Evolutionary conservation across 2,888 invertebrate genomes (phyloP).

Genomic region (Ectemnius lituratus): DNA sequence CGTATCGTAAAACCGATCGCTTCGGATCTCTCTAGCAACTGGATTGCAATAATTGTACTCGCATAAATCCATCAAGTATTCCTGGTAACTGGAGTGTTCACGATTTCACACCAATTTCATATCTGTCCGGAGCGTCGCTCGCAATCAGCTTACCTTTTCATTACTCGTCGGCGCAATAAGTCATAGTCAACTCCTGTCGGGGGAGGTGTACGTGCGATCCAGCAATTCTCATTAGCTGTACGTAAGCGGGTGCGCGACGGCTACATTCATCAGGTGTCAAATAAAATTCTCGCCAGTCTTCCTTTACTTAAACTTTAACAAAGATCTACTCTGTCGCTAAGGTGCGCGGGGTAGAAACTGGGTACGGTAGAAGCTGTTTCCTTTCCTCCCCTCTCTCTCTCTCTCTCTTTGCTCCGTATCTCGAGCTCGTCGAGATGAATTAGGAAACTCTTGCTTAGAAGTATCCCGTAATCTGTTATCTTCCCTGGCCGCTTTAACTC

Average conservation of each 20-base stretch:
- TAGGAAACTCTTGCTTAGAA: slow-evolving; percentile 30
- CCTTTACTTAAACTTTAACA: slow-evolving; percentile 54
- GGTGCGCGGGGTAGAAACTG: slow-evolving; percentile 13
- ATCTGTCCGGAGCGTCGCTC: neutral
- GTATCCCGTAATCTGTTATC: slow-evolving; percentile 33
- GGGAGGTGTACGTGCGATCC: slow-evolving; percentile 35
- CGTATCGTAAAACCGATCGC: too few species aligned
- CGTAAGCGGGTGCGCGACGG: slow-evolving; percentile 32
- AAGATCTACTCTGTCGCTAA: slow-evolving; percentile 48
- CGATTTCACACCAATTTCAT: too few species aligned
- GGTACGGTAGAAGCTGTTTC: slow-evolving; percentile 6
- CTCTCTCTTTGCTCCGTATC: neutral
- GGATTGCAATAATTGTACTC: too few species aligned
- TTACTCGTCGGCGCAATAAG: slow-evolving; percentile 48
- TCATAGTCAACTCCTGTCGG: slow-evolving; percentile 48
- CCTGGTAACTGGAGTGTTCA: neutral
- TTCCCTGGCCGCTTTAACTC: slow-evolving; percentile 24
- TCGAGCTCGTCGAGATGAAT: slow-evolving; percentile 42
- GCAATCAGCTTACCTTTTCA: slow-evolving; percentile 42
- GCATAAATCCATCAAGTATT: neutral
- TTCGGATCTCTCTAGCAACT: too few species aligned
- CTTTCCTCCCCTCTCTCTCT: slow-evolving; percentile 18
- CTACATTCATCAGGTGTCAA: slow-evolving; percentile 63
- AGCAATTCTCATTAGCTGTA: slow-evolving; percentile 60
- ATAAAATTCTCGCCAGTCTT: slow-evolving; percentile 54